Evolutionary conservation across 2,113 vertebrate genomes (phyloP).

Genomic region (Phocoena phocoena): DNA sequence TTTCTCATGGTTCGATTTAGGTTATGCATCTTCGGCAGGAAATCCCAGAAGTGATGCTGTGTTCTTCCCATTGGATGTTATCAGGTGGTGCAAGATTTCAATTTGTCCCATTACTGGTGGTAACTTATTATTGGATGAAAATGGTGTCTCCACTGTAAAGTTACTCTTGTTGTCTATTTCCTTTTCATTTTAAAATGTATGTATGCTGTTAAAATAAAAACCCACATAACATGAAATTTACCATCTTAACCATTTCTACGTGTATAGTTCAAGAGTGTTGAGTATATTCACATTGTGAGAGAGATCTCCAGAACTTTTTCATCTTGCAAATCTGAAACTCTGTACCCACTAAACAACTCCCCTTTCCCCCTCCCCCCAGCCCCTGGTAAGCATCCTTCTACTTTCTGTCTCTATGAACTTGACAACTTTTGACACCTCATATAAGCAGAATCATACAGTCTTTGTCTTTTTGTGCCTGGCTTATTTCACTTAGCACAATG

Average conservation of each 20-base stretch:
- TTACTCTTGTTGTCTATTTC: background rate
- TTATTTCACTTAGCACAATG: background rate
- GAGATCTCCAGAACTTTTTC: background rate
- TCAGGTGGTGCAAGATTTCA: background rate
- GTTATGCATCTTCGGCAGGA: background rate
- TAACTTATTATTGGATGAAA: slow-evolving; percentile 17
- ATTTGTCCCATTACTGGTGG: background rate
- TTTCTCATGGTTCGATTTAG: background rate
- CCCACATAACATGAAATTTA: background rate
- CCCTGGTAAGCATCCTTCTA: background rate
- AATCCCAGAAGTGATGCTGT: background rate
- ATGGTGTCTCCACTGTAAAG: background rate
- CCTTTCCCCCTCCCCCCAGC: background rate
- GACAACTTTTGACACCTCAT: background rate
- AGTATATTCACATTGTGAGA: background rate
- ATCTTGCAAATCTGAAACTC: background rate
- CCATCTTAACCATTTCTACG: background rate
- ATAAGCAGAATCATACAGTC: background rate
- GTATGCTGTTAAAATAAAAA: background rate
- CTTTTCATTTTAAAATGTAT: slow-evolving; percentile 5
- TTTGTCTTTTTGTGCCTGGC: background rate
- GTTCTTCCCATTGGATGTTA: background rate
- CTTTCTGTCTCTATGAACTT: background rate
- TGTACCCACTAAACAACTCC: background rate
- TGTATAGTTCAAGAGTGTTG: background rate